Evolutionary conservation across 2,888 invertebrate species (phyloP), one percentile per base, ranked within the genome.

Genomic region (Pedicia rivosa): DNA sequence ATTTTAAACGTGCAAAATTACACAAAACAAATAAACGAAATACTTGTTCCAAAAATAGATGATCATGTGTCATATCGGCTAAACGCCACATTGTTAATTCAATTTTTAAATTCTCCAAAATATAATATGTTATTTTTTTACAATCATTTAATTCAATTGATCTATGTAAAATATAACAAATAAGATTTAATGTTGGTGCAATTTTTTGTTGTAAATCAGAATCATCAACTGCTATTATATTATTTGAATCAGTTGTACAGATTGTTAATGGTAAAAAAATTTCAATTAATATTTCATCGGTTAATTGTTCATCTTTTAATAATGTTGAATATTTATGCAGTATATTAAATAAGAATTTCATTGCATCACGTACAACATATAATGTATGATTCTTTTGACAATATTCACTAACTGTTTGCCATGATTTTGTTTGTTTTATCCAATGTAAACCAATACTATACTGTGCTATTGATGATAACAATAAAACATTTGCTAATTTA

Each of bases 341-440:
- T 37, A 78, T 64, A 40, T 64, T 63, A 13, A 68, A 66, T 13
- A 78, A 59, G 47, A 82, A 73, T 40, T 68, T 66, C 37, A 74
- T 71, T 6, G 74, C 71, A 50, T 78, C 74, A 26, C 74, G 65
- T 0, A 73, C 67, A 8, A 82, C 72, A 50, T 81, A 83, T 27
- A 82, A 62, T 0, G 82, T 82, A 41, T 74, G 71, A 53, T 72
- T 73, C 37, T 69, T 63, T 46, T 74, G 68, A 41, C 72, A 73
- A 35, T 73, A 67, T 39, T 64, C 64, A 4, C 80, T 56, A 19
- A 79, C 67, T 46, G 73, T 66, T 40, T 64, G 66, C 81, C 82
- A 83, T 10, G 66, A 55, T 12, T 67, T 72, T 40, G 61, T 64
- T 39, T 68, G 57, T n/a, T 71, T 60, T 4, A 82, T 59, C 73